Evolutionary conservation across 1,140 invertebrate genomes (phyloP), one percentile per base, ranked within the genome.

Genomic region (Sarcophaga peregrina): DNA sequence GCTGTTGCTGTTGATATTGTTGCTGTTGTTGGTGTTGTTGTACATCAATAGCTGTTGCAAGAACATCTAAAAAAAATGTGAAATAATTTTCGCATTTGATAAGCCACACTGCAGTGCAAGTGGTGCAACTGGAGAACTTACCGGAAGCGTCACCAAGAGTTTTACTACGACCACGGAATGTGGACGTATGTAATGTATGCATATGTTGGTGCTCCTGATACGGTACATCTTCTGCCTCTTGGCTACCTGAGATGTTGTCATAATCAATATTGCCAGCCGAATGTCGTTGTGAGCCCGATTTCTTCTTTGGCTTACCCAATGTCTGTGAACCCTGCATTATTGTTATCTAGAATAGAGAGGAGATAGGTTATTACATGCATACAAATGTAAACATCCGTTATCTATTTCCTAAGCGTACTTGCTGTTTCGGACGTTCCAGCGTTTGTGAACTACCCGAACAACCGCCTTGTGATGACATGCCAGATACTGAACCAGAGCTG

Each of bases 191-290:
- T 84, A 87, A 68, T 62, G 85, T 85, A 81, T 89, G 87, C 13
- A 82, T 92, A 25, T 86, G 88, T 81, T 87, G 88, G 83, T 87
- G 87, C 81, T 91, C 91, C 81, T 86, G 90, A 82, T 85, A 85
- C 0, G 91, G 85, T 84, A 91, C 84, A 83, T 92, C 91, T 83
- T 91, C 90, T 7, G 87, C 89, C 80, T 91, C 92, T 48, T 92
- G 92, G 86, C 92, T 93, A 85, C 92, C 92, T 9, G 93, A 94
- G 74, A 94, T 88, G 89, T 95, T 94, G 87, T 96, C 96, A 83
- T 96, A 95, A 87, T 97, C 96, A 80, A 97, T 95, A 85, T 96
- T 95, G 62, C 96, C 96, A 83, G 97, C 96, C 54, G 97, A 98
- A 87, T 97, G 95, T 81, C 97, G 92, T 87, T 98, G 97, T 76